Evolutionary conservation across 2,113 vertebrate species (phyloP).

Genomic region (Passer montanus): DNA sequence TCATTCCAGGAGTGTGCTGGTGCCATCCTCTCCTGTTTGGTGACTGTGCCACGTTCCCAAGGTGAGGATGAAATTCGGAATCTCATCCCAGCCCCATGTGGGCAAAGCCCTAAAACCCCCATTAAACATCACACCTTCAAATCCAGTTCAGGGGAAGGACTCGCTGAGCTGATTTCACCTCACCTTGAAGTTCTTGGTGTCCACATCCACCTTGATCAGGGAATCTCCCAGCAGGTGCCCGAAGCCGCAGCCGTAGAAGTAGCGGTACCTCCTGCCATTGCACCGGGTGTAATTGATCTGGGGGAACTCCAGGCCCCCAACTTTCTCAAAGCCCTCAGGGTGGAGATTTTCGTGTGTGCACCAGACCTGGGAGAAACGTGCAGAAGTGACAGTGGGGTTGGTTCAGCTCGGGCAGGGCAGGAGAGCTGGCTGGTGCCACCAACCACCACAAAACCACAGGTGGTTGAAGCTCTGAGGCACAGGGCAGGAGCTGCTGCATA

Average conservation of each 20-base stretch:
- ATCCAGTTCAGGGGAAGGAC: background rate
- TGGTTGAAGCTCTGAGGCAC: background rate
- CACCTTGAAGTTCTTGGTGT: conserved; percentile 83
- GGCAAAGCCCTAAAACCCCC: background rate
- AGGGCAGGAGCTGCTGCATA: background rate
- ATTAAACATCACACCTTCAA: background rate
- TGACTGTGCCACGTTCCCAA: background rate
- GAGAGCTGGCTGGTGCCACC: background rate
- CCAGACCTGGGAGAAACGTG: conserved; percentile 75
- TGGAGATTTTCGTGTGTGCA: conserved; percentile 85
- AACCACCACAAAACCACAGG: fast-evolving
- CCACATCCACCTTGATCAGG: conserved; percentile 85
- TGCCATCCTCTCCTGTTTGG: background rate
- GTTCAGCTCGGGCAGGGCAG: background rate
- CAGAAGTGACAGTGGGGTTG: background rate
- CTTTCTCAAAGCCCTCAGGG: conserved; percentile 75
- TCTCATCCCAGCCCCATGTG: background rate
- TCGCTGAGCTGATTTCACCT: background rate
- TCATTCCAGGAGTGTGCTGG: background rate
- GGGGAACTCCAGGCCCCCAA: conserved; percentile 90
- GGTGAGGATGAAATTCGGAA: background rate
- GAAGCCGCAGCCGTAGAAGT: conserved; percentile 92
- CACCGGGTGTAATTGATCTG: conserved; percentile 86
- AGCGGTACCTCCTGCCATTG: conserved; percentile 83
- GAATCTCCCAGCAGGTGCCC: conserved; percentile 86